Evolutionary conservation across 2,113 vertebrate species (phyloP), one percentile per base, ranked within the genome.

Genomic region (Centropus unirufus): DNA sequence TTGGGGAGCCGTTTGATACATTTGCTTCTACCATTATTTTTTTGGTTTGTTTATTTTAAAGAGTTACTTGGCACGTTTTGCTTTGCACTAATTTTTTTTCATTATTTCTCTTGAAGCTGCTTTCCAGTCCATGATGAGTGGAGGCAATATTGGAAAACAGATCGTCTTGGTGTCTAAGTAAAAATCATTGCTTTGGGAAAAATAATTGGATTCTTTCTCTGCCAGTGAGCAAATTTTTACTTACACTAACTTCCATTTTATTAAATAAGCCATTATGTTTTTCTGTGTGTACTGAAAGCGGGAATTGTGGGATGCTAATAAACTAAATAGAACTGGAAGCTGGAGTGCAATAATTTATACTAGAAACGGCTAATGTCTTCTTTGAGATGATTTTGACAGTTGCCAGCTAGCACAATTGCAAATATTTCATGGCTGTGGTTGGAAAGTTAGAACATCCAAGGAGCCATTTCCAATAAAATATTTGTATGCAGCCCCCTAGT

Each of bases 51-150:
- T 64, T 2, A n/a, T 76, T 86, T 89, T 88, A 39, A 22, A 24
- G 83, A 82, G 27, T 52, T 86, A 42, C 55, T 39, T 86, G 76
- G 34, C 55, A 61, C n/a, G 51, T 77, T 96, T 67, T 84, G 7
- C 66, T 91, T 95, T 68, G 64, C 62, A 91, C 77, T 95, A 89
- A 97, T 15, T 72, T 78, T 24, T 24, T 11, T 46, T 91, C 57
- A 19, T 72, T 94, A 68, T 95, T 96, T 97, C 49, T 91, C 81
- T 98, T 98, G 42, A 97, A 99, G 99, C 95, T 34, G 99, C 99
- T 68, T 99, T 99, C 97, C 98, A 98, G 97, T 99, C 99, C 27
- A 98, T 99, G 99, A 99, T 99, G 99, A 98, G 89, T 54, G 99
- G 99, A 47, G 99, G 99, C 80, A 99, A 99, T 93, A 95, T 98